Conservation (phyloP, 2,888 invertebrate species). For the Drosophila tripunctata region DNA sequence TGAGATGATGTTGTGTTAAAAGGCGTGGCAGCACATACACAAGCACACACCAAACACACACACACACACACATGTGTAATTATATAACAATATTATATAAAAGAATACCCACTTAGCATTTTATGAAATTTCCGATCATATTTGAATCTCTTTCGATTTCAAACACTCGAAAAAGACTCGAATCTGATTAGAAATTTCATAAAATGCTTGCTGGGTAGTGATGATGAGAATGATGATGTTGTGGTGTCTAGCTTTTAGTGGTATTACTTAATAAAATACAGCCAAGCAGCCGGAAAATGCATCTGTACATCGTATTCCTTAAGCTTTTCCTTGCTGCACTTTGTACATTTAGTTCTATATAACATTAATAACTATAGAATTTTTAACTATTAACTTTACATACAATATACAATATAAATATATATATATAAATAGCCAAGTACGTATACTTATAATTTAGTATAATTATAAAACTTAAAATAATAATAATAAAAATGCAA, state of each 20-base stretch:
- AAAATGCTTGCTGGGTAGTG: no score
- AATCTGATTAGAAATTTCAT: no score
- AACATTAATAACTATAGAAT: constrained; percentile 11
- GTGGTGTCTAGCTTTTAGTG: constrained; percentile 17
- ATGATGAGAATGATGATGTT: constrained; percentile 5
- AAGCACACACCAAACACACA: constrained; percentile 11
- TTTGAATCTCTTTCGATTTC: no score
- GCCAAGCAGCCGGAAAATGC: constrained; percentile 11
- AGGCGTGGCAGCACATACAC: constrained; percentile 18
- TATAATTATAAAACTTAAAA: constrained; percentile 19
- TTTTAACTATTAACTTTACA: constrained; percentile 28
- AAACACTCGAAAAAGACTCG: no score
- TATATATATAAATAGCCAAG: no score
- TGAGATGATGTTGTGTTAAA: constrained; percentile 27
- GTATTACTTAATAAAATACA: constrained; percentile 16
- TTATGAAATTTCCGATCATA: no score
- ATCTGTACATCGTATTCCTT: constrained; percentile 38
- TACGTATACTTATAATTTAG: constrained; percentile 43
- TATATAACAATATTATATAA: no score
- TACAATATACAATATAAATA: no score
- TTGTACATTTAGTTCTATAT: constrained; percentile 25
- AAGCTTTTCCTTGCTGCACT: constrained; percentile 32
- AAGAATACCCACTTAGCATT: no score
- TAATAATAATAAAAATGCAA: constrained; percentile 27
- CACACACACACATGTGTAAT: constrained; percentile 27